Percentiles rank a stretch among this genome's conserved stretches.
These are phyloP conservation scores for Seriola quinqueradiata DNA, from an alignment of 2,113 vertebrate species.

Conservation along the genomic window DNA sequence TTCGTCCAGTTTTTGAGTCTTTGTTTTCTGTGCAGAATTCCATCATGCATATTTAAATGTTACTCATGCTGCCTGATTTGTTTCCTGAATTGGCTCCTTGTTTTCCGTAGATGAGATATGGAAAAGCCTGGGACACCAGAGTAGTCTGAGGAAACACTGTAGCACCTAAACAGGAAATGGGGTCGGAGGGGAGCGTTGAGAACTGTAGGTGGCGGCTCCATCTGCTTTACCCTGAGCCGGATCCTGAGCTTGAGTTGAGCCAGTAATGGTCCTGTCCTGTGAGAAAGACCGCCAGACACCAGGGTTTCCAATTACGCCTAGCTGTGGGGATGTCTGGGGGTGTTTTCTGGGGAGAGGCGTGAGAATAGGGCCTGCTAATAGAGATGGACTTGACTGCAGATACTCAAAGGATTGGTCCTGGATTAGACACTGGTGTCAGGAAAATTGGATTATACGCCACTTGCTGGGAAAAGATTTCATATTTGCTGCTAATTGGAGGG, in stretches of 20 bases:
- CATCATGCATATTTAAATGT: constrained; percentile 2
- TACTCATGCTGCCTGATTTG: constrained; percentile 16
- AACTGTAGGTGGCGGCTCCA: constrained; percentile 41
- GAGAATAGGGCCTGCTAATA: constrained; percentile 53
- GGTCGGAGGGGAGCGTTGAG: constrained; percentile 74
- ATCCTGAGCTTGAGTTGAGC: constrained; percentile 29
- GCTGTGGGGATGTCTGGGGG: constrained; percentile 63
- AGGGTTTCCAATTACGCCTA: constrained; percentile 74
- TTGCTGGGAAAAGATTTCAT: constrained; percentile 52
- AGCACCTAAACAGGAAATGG: constrained; percentile 73
- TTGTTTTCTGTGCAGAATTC: constrained; percentile 2
- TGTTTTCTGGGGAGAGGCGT: constrained; percentile 63
- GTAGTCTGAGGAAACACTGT: constrained; percentile 64
- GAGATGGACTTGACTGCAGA: constrained; percentile 62
- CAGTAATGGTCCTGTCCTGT: constrained; percentile 50
- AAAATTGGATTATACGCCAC: constrained; percentile 68
- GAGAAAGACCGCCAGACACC: constrained; percentile 46
- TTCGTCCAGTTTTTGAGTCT: not conserved
- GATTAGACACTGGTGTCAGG: constrained; percentile 61
- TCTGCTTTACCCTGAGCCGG: constrained; percentile 46
- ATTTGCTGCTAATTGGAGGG: constrained; percentile 60
- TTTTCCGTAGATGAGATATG: constrained; percentile 22
- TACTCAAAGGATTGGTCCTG: constrained; percentile 55
- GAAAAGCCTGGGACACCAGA: constrained; percentile 10
- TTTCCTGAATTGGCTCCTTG: constrained; percentile 46